Evolutionary conservation across 2,888 invertebrate species (phyloP).

Genomic region (Cacoxenus indagator): DNA sequence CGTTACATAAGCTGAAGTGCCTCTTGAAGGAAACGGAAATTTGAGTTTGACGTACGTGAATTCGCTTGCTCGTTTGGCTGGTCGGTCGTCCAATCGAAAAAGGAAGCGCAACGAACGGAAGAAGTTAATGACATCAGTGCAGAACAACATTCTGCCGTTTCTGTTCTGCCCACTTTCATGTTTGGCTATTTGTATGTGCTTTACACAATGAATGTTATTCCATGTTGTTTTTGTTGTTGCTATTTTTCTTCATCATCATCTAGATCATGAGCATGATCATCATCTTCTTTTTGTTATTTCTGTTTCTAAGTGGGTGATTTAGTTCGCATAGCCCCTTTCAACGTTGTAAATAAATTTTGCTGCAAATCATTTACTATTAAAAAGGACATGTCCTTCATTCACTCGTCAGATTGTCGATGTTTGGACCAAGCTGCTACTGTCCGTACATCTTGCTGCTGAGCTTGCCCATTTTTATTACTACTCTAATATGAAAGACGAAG

Average conservation of each 20-base stretch:
- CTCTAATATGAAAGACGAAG: too few relatives aligned
- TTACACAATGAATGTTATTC: conserved; percentile 2
- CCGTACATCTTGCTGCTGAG: too few relatives aligned
- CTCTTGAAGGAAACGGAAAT: conserved; percentile 26
- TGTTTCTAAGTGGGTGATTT: not conserved
- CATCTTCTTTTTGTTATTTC: conserved; percentile 2
- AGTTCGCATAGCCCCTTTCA: conserved; percentile 9
- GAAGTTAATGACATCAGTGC: conserved; percentile 19
- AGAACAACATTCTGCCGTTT: not conserved
- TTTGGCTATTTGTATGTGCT: conserved; percentile 16
- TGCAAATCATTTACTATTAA: conserved; percentile 16
- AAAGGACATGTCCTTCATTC: not conserved
- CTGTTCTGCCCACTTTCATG: not conserved
- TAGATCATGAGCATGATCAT: too few relatives aligned
- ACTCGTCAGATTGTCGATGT: not conserved
- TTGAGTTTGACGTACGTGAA: conserved; percentile 25
- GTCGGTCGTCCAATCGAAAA: not conserved
- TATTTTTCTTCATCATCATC: not conserved
- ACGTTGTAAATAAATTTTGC: conserved; percentile 18
- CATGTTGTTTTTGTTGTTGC: not conserved
- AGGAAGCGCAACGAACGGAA: conserved; percentile 21
- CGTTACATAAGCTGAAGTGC: conserved; percentile 5
- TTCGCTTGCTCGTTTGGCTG: not conserved
- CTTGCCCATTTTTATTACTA: too few relatives aligned
- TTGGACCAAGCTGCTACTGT: too few relatives aligned